Conservation (phyloP, 2,113 vertebrate species). For the Coturnix japonica region DNA sequence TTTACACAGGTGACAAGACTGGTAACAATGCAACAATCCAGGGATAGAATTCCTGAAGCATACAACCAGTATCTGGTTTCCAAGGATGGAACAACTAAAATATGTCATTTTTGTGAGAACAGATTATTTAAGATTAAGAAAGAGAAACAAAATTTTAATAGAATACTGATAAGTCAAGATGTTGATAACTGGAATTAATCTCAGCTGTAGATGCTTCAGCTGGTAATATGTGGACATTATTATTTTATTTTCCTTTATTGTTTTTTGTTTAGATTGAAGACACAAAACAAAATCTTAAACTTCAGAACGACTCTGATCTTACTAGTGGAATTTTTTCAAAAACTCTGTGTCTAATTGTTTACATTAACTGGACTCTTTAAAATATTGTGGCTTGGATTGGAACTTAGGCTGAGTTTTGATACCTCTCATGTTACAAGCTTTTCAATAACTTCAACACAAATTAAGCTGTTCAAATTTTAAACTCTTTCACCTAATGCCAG, state of each 20-base stretch:
- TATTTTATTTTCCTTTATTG: not conserved
- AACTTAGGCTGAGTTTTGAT: not conserved
- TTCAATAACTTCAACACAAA: constrained; percentile 74
- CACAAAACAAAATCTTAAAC: not conserved
- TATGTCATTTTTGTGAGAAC: not conserved
- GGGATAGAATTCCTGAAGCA: not conserved
- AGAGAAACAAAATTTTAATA: not conserved
- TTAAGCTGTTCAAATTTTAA: constrained; percentile 68
- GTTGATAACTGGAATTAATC: not conserved
- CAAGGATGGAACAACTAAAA: not conserved
- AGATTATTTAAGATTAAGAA: not conserved
- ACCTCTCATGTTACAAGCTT: constrained; percentile 21
- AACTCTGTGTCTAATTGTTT: not conserved
- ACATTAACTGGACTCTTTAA: not conserved
- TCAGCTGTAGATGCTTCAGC: not conserved
- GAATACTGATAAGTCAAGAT: not conserved
- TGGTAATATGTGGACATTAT: not conserved
- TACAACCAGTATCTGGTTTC: not conserved
- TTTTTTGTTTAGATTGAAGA: not conserved
- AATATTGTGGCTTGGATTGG: not conserved
- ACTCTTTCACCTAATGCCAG: not conserved
- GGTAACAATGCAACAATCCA: not conserved
- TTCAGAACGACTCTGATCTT: not conserved
- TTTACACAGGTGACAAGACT: constrained; percentile 9
- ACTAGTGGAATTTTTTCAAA: not conserved